These are phyloP conservation scores for Clitarchus hookeri DNA, from an alignment of 2,888 invertebrate species.

Conservation along the genomic window DNA sequence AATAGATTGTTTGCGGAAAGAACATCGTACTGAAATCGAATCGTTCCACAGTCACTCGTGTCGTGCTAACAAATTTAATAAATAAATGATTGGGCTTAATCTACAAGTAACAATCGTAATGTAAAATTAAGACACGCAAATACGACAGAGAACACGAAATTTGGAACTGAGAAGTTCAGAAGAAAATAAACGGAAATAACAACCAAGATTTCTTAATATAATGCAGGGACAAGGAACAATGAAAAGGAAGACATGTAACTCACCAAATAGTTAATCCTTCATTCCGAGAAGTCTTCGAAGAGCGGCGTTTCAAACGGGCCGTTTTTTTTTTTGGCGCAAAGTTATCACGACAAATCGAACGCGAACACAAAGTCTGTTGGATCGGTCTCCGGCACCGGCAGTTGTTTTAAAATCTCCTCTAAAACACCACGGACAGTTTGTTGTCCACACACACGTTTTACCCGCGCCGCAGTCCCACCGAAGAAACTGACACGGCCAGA, in stretches of 20 bases:
- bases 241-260: neutral
- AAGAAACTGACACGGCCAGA: neutral
- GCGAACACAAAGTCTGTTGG: neutral
- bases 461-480: neutral
- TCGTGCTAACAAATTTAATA: too few relatives aligned
- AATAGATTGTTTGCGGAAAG: too few relatives aligned
- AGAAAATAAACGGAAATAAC: too few relatives aligned
- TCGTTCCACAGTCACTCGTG: too few relatives aligned
- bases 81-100: too few relatives aligned
- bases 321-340: neutral
- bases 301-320: neutral
- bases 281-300: neutral
- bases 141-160: too few relatives aligned
- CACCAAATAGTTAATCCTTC: conserved; percentile 7
- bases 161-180: too few relatives aligned
- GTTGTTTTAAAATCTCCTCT: neutral
- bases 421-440: neutral
- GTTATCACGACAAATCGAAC: neutral
- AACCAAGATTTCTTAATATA: too few relatives aligned
- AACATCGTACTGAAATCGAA: too few relatives aligned
- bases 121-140: too few relatives aligned
- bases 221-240: too few relatives aligned
- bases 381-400: neutral
- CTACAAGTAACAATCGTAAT: too few relatives aligned
- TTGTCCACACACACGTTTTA: neutral